Percentiles rank a stretch among this genome's conserved stretches.
Conservation (phyloP, 2,797 vertebrate species). For the Phrynocephalus guinanensis region DNA sequence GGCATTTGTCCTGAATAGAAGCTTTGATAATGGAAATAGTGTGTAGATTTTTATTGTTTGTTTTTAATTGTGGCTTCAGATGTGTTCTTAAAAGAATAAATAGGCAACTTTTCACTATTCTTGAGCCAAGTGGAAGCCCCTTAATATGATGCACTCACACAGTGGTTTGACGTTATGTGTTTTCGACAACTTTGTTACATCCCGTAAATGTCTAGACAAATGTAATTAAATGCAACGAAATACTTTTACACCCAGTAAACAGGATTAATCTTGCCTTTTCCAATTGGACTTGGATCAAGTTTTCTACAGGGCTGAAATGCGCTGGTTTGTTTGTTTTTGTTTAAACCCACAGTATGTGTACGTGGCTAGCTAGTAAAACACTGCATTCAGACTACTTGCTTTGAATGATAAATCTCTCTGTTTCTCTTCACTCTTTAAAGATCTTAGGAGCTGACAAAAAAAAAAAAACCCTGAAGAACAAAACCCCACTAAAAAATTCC, state of each 20-base stretch:
- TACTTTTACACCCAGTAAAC: conserved; percentile 29
- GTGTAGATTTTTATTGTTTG: conserved; percentile 1
- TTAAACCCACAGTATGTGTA: conserved; percentile 10
- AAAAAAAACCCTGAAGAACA: background rate
- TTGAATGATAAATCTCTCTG: conserved; percentile 21
- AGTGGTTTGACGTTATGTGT: conserved; percentile 37
- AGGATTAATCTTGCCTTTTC: conserved; percentile 38
- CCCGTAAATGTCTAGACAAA: conserved; percentile 49
- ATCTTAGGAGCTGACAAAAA: background rate
- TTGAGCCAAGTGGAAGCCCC: conserved; percentile 48
- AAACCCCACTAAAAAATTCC: background rate
- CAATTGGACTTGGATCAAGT: conserved; percentile 33
- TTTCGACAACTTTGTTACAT: conserved; percentile 17
- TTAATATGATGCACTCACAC: conserved; percentile 36
- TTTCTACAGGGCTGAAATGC: conserved; percentile 32
- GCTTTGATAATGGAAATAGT: conserved; percentile 34
- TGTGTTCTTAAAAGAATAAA: background rate
- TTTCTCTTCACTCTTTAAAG: background rate
- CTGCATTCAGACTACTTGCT: conserved; percentile 10
- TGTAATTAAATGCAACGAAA: conserved; percentile 46
- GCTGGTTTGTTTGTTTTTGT: conserved; percentile 1
- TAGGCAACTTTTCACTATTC: conserved; percentile 42
- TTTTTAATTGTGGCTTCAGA: conserved; percentile 45
- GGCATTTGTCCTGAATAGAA: conserved; percentile 37
- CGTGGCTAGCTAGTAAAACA: conserved; percentile 7